Base-by-base conservation (phyloP, 2,113 vertebrate species). In the Orthonyx spaldingii region DNA sequence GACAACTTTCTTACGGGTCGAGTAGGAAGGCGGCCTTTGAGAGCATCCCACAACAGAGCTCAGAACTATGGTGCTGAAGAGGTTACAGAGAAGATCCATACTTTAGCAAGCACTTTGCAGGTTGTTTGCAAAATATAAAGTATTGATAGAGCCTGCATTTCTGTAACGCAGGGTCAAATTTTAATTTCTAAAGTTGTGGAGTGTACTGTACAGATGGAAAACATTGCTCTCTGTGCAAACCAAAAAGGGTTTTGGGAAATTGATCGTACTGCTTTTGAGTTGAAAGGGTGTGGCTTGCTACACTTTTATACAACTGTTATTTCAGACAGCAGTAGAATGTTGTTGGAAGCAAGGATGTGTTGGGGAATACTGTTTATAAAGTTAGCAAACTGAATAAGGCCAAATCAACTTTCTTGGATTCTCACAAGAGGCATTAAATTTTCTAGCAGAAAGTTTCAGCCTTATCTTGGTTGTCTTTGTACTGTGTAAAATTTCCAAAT, bases 61-160 rank as follows among this genome's bases (percentile, higher is more conserved):
- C 83, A 57, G 90, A 95, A 53, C 80, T 91, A 78, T 55, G 94
- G 92, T 74, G 86, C 95, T 68, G 95, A 88, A 64, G 98, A 98
- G 70, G 98, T 99, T 87, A 98, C 98, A 1, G 97, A 98, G 86
- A 99, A 99, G 97, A 99, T 99, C 90, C 98, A 98, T 92, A 98
- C 98, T 20, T 97, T 99, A 95, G 98, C 99, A 53, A 98, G 92
- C 96, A 99, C 99, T 94, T 98, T 99, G 94, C 98, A 99, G 99
- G 99, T 99, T 95, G 77, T 84, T 84, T 64, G 42, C 22, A 55
- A 87, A 69, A 77, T 56, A 19, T 0, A 32, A 90, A 88, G 17
- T 65, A 24, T 87, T 69, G 80, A 9, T 47, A 39, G 30, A 16
- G 33, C 17, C 22, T 95, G 44, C 6, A 13, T 69, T 90, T 82